Base-by-base conservation (phyloP, 92 coral and sea anemone genomes). In the Zoanthus gigantus region DNA sequence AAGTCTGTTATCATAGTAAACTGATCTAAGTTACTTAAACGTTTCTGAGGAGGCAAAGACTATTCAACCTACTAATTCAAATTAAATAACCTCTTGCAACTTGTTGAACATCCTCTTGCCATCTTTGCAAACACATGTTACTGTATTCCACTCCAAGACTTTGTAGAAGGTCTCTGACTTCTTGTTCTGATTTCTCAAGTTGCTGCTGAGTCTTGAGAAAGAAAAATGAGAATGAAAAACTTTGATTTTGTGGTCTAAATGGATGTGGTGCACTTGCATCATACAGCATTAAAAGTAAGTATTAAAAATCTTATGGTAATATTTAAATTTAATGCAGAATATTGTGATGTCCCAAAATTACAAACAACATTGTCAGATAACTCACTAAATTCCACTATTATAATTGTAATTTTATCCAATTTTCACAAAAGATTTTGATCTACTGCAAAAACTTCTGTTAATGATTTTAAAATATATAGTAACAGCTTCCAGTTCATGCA, bases 61-160 rank as follows among this genome's bases (percentile, higher is more conserved):
- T 37, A 11, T 6, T 31, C 56, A 15, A 14, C 0, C 31, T 16
- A 23, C 29, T 45, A 16, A 74, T 45, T 74, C 9, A 45, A 46
- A 7, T 77, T 4, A 72, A 72, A 83, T 56, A 72, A 91, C 93
- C 93, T 87, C 84, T 87, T 80, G 88, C 93, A 76, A 87, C 91
- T 23, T 74, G 56, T 17, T 87, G 82, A 28, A 91, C 73, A 65
- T 91, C 86, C 13, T 77, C 72, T 83, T 88, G 87, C 91, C 90
- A 88, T 61, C 65, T 46, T 6, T 66, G 50, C 13, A 87, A 30
- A 45, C 15, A 75, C 32, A 76, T 79, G 6, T 72, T 56, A 13
- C 86, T 61, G 52, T 77, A 17, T 0, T 78, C 68, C 7, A 78
- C 14, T 58, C 79, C 85, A 87, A 67, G 86, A 67, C 72, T 73